Evolutionary conservation across 2,888 invertebrate species (phyloP), one percentile per base, ranked within the genome.

Genomic region (Caprella mutica): DNA sequence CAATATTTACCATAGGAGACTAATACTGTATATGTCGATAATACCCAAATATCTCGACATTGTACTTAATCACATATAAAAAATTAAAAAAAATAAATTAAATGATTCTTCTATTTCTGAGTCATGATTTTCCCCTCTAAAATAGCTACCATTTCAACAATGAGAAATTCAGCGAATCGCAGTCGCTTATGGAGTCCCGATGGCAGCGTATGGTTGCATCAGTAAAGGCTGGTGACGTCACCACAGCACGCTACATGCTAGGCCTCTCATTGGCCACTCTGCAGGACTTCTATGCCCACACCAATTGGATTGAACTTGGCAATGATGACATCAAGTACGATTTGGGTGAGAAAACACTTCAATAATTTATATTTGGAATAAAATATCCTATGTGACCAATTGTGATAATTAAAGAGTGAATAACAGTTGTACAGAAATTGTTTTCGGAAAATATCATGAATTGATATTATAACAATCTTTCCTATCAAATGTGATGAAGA

Each of bases 141-240:
- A 9, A 5, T 24, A 33, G 40, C 30, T 29, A 30, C 24, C 21
- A 48, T 46, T 46, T 55, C 46, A 53, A 40, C 38, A 54, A 42
- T 44, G 62, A 62, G 44, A 33, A 58, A 21, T 62, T 62, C 43
- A 46, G 46, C 2, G 44, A 78, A 58, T 74, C 69, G 21, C 65
- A 52, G 27, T 55, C 58, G 39, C 67, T 66, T 24, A 64, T 62
- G 58, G 55, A 55, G 35, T 54, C 60, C 21, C 51, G 63, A 9
- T 57, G 58, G 55, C 38, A 51, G 39, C 52, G 56, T 14, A 24
- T 56, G n/a, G 21, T 58, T 19, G 17, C 17, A 19, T 53, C 55
- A 2, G 46, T 54, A 0, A n/a, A 30, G 17, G 56, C 51, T 12
- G 55, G 53, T 1, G 56, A 62, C 48, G 50, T 56, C 21, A 42